These are phyloP conservation scores for Psilopsiagon aurifrons DNA, from an alignment of 2,113 vertebrate genomes.

Conservation along the genomic window DNA sequence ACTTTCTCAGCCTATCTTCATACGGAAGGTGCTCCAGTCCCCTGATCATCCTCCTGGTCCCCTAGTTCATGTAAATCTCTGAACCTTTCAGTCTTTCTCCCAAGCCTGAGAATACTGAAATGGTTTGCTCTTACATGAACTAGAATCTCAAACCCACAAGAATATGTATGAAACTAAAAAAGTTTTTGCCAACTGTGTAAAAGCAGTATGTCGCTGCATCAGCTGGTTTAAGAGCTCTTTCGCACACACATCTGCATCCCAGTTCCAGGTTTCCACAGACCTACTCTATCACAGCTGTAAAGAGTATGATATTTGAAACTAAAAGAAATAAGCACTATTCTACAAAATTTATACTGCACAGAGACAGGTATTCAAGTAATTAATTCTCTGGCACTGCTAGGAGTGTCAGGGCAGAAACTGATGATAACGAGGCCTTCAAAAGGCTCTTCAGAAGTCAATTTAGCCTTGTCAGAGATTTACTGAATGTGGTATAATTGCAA, in stretches of 20 bases:
- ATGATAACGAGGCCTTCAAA: constrained; percentile 32
- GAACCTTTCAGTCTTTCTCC: not conserved
- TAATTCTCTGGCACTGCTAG: not conserved
- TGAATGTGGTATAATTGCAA: constrained; percentile 38
- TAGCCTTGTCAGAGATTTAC: constrained; percentile 31
- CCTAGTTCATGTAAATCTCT: not conserved
- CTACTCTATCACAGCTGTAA: not conserved
- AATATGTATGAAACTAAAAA: not conserved
- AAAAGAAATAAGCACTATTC: not conserved
- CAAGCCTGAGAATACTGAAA: not conserved
- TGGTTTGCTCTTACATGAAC: not conserved
- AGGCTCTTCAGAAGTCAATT: constrained; percentile 26
- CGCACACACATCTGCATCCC: not conserved
- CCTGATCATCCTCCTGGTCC: not conserved
- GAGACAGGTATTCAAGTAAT: constrained; percentile 20
- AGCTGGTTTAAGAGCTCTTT: not conserved
- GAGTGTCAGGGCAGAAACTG: not conserved
- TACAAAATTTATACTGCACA: not conserved
- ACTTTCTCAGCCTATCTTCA: not conserved
- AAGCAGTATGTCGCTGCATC: not conserved
- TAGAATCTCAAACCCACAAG: not conserved
- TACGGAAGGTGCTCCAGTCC: not conserved
- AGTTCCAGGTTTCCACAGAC: not conserved
- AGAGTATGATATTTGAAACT: not conserved
- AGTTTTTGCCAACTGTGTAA: not conserved